phyloP scores from a whole-genome alignment of 2,797 vertebrate species.

The Sebastes steindachneri region DNA sequence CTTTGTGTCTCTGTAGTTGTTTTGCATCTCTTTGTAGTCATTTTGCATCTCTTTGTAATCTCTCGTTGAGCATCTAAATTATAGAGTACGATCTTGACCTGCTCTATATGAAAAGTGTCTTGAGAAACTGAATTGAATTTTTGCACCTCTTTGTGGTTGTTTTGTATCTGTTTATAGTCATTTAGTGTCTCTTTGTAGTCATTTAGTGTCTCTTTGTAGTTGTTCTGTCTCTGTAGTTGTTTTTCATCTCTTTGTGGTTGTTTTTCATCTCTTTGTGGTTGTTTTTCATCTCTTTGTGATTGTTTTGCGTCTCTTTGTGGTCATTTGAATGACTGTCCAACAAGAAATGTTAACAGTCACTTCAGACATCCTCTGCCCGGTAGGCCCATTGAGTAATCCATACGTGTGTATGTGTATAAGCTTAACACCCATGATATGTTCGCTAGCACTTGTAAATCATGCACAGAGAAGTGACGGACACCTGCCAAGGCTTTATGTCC shows the following conservation, averaged over 20 bases:
- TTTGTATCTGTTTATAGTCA: not conserved
- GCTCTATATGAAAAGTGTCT: too few relatives aligned
- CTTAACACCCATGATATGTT: not conserved
- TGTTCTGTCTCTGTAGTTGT: not conserved
- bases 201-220: not conserved
- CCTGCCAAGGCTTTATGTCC: constrained; percentile 21
- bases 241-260: not conserved
- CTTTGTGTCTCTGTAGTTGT: too few relatives aligned
- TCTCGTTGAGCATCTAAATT: too few relatives aligned
- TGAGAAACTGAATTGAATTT: too few relatives aligned
- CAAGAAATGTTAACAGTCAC: not conserved
- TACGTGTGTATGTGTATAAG: not conserved
- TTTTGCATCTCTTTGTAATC: not conserved
- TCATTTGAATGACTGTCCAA: not conserved
- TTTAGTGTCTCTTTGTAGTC: too few relatives aligned
- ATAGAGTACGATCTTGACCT: too few relatives aligned
- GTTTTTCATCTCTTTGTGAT: too few relatives aligned
- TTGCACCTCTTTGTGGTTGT: too few relatives aligned
- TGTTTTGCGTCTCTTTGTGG: not conserved
- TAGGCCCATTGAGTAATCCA: not conserved
- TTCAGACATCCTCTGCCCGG: not conserved
- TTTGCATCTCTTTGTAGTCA: not conserved
- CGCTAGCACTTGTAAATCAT: constrained; percentile 1
- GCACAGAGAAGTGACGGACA: not conserved
- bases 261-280: not conserved